Evolutionary conservation across 2,113 vertebrate genomes (phyloP).

Genomic region (Campylomormyrus numenius): DNA sequence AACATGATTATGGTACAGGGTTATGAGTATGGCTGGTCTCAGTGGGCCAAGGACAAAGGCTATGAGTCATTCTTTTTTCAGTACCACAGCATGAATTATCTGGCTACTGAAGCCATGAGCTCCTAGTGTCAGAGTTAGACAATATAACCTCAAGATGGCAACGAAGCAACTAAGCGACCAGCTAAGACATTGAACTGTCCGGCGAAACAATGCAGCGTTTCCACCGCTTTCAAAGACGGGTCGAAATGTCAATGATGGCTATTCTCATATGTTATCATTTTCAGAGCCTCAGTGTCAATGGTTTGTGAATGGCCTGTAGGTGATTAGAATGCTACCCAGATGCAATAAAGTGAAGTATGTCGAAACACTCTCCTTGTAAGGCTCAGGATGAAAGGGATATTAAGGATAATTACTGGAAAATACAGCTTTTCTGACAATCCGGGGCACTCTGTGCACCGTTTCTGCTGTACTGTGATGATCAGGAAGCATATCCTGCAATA

Average conservation of each 20-base stretch:
- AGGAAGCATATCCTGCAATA: slow-evolving; percentile 19
- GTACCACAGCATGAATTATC: background rate
- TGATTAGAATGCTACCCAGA: slow-evolving; percentile 50
- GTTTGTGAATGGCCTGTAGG: slow-evolving; percentile 38
- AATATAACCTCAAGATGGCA: too few relatives aligned
- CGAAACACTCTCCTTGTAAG: slow-evolving; percentile 30
- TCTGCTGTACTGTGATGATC: slow-evolving; percentile 7
- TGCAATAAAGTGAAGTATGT: slow-evolving; percentile 31
- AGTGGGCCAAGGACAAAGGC: background rate
- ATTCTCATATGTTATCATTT: slow-evolving; percentile 42
- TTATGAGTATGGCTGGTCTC: background rate
- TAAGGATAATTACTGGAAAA: slow-evolving; percentile 41
- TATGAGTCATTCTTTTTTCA: background rate
- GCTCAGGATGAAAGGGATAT: slow-evolving; percentile 35
- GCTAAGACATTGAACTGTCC: background rate
- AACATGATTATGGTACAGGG: background rate
- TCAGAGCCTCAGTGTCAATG: slow-evolving; percentile 31
- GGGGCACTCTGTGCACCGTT: background rate
- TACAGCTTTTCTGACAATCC: slow-evolving; percentile 18
- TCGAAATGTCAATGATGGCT: slow-evolving; percentile 49
- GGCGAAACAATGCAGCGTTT: background rate
- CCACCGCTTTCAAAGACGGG: background rate
- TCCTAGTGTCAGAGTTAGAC: background rate
- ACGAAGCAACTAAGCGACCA: background rate
- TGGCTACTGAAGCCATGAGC: background rate